Evolutionary conservation across 1,140 invertebrate species (phyloP), one percentile per base, ranked within the genome.

Genomic region (Epicauta chinensis): DNA sequence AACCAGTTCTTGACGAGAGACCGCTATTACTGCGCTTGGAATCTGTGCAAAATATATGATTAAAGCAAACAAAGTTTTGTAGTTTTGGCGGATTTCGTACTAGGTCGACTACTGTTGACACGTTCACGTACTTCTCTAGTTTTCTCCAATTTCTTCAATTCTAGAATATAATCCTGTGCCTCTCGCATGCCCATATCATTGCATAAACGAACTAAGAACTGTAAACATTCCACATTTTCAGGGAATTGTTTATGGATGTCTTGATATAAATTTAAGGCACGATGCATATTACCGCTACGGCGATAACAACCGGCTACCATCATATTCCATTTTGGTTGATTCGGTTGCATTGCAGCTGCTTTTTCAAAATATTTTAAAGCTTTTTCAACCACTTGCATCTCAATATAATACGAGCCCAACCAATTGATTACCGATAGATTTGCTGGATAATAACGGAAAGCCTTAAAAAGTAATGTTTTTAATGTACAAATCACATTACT

Each of bases 381-480:
- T 73, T 93, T 93, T 68, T 97, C 93, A 34, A 88, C 82, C 13
- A 81, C 73, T 73, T 93, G 87, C 62, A 92, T 82, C 62, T 93
- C 89, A 47, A 95, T 86, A 63, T 91, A 93, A 69, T 96, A 94
- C 0, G 89, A 88, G 36, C 89, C 91, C 16, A 97, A 76, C 83
- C 93, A 97, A 66, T 93, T 88, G 50, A 97, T 89, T 0, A 92
- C 90, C 48, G 84, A 81, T 37, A 95, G 82, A 72, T 91, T 90
- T 31, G 89, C 89, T 41, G 94, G 93, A 70, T 89, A 92, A 66
- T 89, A 88, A 59, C 91, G 82, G 71, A 88, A 92, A 3, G 91
- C 87, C 82, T 91, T 59, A 54, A 73, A 66, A 40, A 58, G 13
- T 35, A 29, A n/a, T 14, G 12, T 13, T 34, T 32, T 34, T 12